These are phyloP conservation scores for Eupsilia transversa DNA, from an alignment of 2,888 invertebrate species.

Conservation along the genomic window DNA sequence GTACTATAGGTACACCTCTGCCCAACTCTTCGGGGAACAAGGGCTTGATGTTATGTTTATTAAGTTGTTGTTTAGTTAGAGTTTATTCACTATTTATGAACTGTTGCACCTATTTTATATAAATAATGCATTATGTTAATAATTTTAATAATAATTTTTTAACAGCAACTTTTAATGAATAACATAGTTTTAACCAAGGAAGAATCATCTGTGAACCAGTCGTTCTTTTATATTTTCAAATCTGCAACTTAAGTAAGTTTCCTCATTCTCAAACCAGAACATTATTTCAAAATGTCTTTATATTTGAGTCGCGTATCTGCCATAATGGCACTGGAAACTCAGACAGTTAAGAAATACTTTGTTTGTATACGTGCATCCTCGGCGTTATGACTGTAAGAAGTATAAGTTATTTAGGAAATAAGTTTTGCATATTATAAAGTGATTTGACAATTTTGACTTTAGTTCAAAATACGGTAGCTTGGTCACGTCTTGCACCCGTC, in stretches of 20 bases:
- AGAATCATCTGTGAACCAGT: neutral
- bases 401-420: conserved; percentile 9
- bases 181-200: neutral
- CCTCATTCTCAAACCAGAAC: conserved; percentile 26
- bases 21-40: too few species aligned
- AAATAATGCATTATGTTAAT: too few species aligned
- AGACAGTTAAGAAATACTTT: conserved; percentile 37
- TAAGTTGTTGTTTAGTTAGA: too few species aligned
- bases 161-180: neutral
- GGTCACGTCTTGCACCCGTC: neutral
- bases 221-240: neutral
- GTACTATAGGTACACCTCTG: too few species aligned
- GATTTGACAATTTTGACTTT: neutral
- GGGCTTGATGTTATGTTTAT: too few species aligned
- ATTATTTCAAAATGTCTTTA: conserved; percentile 13
- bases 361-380: conserved; percentile 42
- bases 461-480: neutral
- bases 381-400: neutral
- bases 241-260: conserved; percentile 15
- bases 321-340: conserved; percentile 2
- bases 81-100: too few species aligned
- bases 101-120: too few species aligned
- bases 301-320: conserved; percentile 38
- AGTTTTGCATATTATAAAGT: conserved; percentile 8
- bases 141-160: too few species aligned